Percentiles rank a stretch among this genome's conserved stretches.
These are phyloP conservation scores for Bubalus kerabau DNA, from an alignment of 2,113 vertebrate species.

Conservation along the genomic window DNA sequence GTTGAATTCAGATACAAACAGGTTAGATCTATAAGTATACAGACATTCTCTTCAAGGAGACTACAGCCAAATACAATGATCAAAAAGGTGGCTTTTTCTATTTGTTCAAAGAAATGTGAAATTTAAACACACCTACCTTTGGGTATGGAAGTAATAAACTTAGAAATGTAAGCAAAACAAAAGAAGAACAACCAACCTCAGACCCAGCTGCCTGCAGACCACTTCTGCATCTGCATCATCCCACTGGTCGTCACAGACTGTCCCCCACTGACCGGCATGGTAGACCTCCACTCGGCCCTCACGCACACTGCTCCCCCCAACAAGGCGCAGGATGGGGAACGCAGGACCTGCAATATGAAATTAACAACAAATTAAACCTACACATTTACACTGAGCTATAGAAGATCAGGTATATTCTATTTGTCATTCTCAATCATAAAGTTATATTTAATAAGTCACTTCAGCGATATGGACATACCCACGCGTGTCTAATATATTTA, in stretches of 20 bases:
- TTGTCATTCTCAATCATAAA: not conserved
- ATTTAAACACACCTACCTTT: not conserved
- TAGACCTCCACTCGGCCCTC: conserved; percentile 95
- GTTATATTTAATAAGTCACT: not conserved
- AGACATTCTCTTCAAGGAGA: not conserved
- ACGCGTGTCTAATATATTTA: not conserved
- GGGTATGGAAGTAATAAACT: not conserved
- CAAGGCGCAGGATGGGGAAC: conserved; percentile 84
- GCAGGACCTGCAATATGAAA: conserved; percentile 63
- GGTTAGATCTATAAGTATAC: not conserved
- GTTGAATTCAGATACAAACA: not conserved
- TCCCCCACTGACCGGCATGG: conserved; percentile 93
- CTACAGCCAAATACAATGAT: not conserved
- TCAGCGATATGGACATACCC: not conserved
- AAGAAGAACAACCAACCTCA: conserved; percentile 83
- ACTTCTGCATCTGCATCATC: conserved; percentile 96
- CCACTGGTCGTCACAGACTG: conserved; percentile 97
- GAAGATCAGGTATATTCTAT: not conserved
- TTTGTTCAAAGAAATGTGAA: not conserved
- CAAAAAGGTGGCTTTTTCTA: not conserved
- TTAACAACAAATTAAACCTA: not conserved
- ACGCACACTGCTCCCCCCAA: conserved; percentile 77
- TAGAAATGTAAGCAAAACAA: not conserved
- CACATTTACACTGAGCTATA: accelerated
- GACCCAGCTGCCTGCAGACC: conserved; percentile 94